phyloP scores from a whole-genome alignment of 2,113 vertebrate species.

The Prunella fulvescens region DNA sequence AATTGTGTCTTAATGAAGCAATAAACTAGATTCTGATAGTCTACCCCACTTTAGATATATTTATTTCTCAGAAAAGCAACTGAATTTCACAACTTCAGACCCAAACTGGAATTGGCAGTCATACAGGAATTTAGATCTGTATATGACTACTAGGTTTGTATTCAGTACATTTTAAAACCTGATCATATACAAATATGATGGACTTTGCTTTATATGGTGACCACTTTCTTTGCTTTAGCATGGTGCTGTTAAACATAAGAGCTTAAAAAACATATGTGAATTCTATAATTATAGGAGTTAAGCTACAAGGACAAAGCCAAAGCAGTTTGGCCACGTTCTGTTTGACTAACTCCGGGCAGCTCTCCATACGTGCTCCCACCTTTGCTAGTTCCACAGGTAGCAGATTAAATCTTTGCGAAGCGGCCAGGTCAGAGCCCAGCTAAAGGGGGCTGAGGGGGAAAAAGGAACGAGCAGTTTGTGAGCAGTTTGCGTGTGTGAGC shows the following conservation, averaged over 20 bases:
- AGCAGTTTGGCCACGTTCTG: background rate
- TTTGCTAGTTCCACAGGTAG: background rate
- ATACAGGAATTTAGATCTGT: background rate
- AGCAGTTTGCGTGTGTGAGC: fast-evolving
- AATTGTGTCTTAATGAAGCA: background rate
- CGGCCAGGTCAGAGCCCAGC: background rate
- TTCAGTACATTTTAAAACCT: background rate
- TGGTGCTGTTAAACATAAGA: background rate
- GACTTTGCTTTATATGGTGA: background rate
- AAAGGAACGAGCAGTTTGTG: background rate
- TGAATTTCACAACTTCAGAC: background rate
- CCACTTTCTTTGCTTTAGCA: background rate
- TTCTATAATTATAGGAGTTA: background rate
- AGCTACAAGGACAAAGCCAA: background rate
- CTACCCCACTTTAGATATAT: background rate
- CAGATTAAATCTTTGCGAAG: background rate
- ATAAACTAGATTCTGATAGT: background rate
- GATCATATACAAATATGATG: fast-evolving
- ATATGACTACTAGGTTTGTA: background rate
- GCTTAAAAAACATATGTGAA: background rate
- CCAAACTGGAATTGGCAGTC: background rate
- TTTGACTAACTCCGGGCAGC: background rate
- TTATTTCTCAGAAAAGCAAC: background rate
- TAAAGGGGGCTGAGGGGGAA: background rate
- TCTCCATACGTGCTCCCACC: background rate